Evolutionary conservation across 1,140 invertebrate species (phyloP).

Genomic region (Drosophila baimaii): DNA sequence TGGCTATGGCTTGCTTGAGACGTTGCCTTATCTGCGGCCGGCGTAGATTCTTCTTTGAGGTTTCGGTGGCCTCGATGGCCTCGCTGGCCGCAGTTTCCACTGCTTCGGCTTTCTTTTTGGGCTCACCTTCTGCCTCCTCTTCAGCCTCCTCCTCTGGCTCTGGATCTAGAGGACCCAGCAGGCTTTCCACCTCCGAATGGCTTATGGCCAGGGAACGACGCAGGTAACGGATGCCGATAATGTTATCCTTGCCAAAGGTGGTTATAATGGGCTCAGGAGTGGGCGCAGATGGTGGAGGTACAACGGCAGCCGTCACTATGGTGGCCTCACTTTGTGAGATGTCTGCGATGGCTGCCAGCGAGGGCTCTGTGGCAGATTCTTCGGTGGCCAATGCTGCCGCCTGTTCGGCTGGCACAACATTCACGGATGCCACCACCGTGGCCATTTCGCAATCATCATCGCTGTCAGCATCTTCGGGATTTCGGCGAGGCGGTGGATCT

Average conservation of each 20-base stretch:
- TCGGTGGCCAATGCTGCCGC: constrained; percentile 1
- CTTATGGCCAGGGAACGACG: constrained; percentile 68
- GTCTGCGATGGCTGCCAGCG: background rate
- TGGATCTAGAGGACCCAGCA: constrained; percentile 18
- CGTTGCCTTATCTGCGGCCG: constrained; percentile 45
- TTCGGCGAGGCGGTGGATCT: constrained; percentile 43
- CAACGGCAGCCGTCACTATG: background rate
- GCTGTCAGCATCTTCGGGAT: constrained; percentile 40
- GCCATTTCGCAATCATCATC: constrained; percentile 60
- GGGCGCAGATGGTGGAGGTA: background rate
- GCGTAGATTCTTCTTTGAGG: constrained; percentile 38
- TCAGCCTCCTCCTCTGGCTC: constrained; percentile 20
- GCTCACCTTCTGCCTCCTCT: background rate
- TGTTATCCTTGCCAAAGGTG: constrained; percentile 67
- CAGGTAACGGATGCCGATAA: constrained; percentile 52
- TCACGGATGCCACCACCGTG: constrained; percentile 34
- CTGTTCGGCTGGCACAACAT: background rate
- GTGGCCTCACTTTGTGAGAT: background rate
- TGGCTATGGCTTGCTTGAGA: constrained; percentile 37
- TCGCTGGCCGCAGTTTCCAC: constrained; percentile 3
- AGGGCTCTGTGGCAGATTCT: background rate
- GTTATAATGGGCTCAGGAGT: constrained; percentile 56
- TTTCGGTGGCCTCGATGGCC: constrained; percentile 20
- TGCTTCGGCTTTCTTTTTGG: background rate
- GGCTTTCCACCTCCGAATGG: constrained; percentile 51